Evolutionary conservation across 2,888 invertebrate species (phyloP).

Genomic region (Pseudococcus longispinus): DNA sequence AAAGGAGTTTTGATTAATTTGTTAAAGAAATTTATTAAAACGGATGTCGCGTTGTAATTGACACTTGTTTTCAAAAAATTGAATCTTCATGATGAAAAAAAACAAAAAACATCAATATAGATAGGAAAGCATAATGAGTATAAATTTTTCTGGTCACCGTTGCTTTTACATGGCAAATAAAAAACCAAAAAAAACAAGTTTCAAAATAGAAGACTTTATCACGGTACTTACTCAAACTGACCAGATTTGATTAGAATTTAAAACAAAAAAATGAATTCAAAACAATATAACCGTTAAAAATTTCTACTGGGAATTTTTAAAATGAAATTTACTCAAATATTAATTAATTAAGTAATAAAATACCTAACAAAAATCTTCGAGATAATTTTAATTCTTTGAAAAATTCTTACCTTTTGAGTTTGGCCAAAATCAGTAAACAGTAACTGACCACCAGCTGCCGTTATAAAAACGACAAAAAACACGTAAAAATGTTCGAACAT

Average conservation of each 20-base stretch:
- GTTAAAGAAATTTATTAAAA: neutral
- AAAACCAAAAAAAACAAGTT: neutral
- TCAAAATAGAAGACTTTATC: neutral
- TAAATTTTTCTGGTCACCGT: neutral
- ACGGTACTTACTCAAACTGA: no score
- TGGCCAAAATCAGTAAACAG: neutral
- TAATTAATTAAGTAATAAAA: no score
- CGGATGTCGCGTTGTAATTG: neutral
- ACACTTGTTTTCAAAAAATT: neutral
- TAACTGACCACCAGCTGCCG: neutral
- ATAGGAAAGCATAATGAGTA: neutral
- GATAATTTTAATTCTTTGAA: neutral
- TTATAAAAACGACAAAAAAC: neutral
- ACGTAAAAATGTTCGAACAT: slow-evolving; percentile 19
- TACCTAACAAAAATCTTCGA: no score
- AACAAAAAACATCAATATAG: neutral
- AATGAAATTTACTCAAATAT: no score
- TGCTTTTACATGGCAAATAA: neutral
- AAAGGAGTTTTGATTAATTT: slow-evolving; percentile 2
- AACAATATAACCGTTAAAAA: no score
- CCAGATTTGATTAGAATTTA: no score
- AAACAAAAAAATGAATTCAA: neutral
- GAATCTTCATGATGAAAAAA: neutral
- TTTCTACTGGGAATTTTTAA: no score
- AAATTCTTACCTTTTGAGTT: slow-evolving; percentile 9